Base-by-base conservation (phyloP, 2,888 invertebrate genomes). In the Dendrolimus houi region DNA sequence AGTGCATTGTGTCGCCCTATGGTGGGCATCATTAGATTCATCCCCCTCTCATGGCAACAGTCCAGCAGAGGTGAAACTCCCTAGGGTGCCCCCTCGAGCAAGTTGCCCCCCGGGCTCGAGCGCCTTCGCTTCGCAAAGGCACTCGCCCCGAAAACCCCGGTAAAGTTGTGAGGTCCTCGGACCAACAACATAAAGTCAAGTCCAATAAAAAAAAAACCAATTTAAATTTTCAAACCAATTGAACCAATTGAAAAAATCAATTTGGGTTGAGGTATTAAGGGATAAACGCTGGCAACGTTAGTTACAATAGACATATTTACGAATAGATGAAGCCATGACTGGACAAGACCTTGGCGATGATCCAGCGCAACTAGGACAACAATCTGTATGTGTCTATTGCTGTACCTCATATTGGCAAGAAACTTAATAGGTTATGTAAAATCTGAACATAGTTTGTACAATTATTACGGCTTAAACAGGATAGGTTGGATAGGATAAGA, bases 401-500 rank as follows among this genome's bases (percentile, higher is more conserved):
- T 71, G 70, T 71, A 87, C 84, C 83, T 84, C 87, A 80, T 82
- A 80, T 83, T 88, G 85, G 87, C 88, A 85, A 78, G 74, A 76
- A 66, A 83, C 79, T 75, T 81, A 82, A 82, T 78, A 80, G 79
- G 75, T 72, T 77, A 74, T 81, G 74, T 73, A 72, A 77, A 76
- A 79, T 80, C 74, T 67, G 67, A 65, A 66, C 66, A 58, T 57
- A 60, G 47, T 47, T 47, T 47, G 12, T 47, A 47, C 9, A 47
- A 47, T 29, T 29, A 29, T 29, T 29, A 29, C 29, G 29, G 29
- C 3, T 29, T 29, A 3, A 29, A 29, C 29, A 29, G 1, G 3
- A 29, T 29, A 29, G 29, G 3, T 29, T 29, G 6, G 3, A 29
- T 29, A 6, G 6, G 29, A 29, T 29, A 6, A 6, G 29, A 29